Evolutionary conservation across 1,140 invertebrate species (phyloP).

Genomic region (Drosophila seguyi): DNA sequence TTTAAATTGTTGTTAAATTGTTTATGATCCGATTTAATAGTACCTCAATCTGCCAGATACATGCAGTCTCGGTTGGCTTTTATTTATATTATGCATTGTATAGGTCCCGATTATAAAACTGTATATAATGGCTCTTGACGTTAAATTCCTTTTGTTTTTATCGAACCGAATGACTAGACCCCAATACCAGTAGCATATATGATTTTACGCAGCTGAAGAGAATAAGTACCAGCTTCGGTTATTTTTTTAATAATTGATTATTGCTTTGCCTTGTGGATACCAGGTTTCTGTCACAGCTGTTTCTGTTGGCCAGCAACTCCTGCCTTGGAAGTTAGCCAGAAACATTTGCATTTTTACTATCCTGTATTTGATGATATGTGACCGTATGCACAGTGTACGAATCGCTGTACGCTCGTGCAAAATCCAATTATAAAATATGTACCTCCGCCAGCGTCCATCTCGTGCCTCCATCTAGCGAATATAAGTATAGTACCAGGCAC

Average conservation of each 20-base stretch:
- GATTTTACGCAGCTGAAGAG: neutral
- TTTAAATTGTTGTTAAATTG: too few species aligned
- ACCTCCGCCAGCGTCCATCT: conserved; percentile 31
- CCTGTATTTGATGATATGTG: neutral
- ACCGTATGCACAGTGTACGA: conserved; percentile 3
- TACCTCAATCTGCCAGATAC: neutral
- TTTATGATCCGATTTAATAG: neutral
- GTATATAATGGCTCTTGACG: neutral
- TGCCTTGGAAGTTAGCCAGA: neutral
- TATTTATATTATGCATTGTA: neutral
- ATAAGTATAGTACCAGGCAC: conserved; percentile 6
- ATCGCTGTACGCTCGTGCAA: conserved; percentile 6
- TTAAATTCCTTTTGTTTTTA: neutral
- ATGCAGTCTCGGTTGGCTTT: neutral
- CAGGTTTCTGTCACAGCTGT: conserved; percentile 32
- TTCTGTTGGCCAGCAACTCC: neutral
- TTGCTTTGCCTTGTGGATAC: neutral
- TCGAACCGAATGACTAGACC: neutral
- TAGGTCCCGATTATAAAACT: neutral
- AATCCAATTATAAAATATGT: conserved; percentile 50
- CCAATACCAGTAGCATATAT: neutral
- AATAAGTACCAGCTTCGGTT: neutral
- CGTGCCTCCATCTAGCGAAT: conserved; percentile 5
- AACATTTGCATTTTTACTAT: neutral
- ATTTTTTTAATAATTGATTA: neutral